These are phyloP conservation scores for Drosophila paucipuncta DNA, from an alignment of 2,888 invertebrate species.

Conservation along the genomic window DNA sequence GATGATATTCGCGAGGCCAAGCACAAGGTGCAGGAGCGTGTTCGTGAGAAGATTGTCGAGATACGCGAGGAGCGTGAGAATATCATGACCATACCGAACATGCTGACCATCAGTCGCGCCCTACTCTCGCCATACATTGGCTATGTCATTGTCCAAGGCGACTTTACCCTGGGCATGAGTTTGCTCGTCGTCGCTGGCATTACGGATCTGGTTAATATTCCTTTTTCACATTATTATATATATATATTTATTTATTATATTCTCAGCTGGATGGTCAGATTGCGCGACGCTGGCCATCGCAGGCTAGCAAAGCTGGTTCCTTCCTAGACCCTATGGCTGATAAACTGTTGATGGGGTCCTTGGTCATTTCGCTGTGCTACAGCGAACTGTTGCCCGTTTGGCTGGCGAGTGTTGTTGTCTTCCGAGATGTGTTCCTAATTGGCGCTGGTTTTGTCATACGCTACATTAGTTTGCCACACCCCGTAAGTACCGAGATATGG, in stretches of 20 bases:
- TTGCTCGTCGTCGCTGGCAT: slow-evolving; percentile 94
- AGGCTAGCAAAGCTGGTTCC: slow-evolving; percentile 96
- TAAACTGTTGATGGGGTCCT: slow-evolving; percentile 95
- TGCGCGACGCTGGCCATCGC: slow-evolving; percentile 95
- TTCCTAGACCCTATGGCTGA: slow-evolving; percentile 99
- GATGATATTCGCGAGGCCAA: slow-evolving; percentile 90
- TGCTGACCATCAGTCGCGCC: slow-evolving; percentile 94
- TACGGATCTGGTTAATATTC: slow-evolving; percentile 92
- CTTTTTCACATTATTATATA: background rate
- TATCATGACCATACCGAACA: slow-evolving; percentile 96
- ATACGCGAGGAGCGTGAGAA: slow-evolving; percentile 89
- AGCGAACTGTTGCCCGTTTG: slow-evolving; percentile 93
- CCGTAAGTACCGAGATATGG: slow-evolving; percentile 87
- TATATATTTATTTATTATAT: background rate
- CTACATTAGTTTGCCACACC: slow-evolving; percentile 94
- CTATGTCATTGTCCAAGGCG: slow-evolving; percentile 93
- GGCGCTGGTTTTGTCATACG: slow-evolving; percentile 95
- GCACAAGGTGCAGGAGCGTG: slow-evolving; percentile 89
- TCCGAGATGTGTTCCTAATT: slow-evolving; percentile 93
- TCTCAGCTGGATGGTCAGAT: slow-evolving; percentile 96
- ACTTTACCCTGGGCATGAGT: slow-evolving; percentile 92
- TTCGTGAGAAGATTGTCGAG: slow-evolving; percentile 91
- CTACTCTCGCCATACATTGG: slow-evolving; percentile 94
- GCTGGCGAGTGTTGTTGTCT: slow-evolving; percentile 92
- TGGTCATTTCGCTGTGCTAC: slow-evolving; percentile 95